Evolutionary conservation across 2,113 vertebrate genomes (phyloP), one percentile per base, ranked within the genome.

Genomic region (Sapajus apella): DNA sequence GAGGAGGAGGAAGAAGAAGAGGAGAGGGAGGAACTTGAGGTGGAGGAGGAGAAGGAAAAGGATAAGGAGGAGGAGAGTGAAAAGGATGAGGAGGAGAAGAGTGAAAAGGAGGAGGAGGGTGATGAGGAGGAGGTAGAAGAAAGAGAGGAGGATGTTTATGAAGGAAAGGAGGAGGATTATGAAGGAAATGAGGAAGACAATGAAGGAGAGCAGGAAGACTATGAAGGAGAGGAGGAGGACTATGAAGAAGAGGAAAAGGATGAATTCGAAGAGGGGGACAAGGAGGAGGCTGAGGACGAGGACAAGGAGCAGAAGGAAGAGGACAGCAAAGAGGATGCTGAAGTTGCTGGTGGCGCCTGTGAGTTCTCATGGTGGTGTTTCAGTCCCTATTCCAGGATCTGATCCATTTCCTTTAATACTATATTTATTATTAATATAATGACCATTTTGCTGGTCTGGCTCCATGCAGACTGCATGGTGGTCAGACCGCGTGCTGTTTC

Each of bases 311-410:
- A 35, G 27, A 17, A 43, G 27, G 37, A 75, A 32, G 52, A 35
- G 25, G 30, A 58, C 27, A 55, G 8, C 10, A 17, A 70, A 30
- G n/a, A 87, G 2, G 11, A 17, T 6, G 2, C 2, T 37, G 37
- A n/a, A 43, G 7, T 70, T 2, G 0, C 35, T 0, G 0, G 9
- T 6, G 16, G 27, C 6, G 1, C 27, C 21, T 1, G 37, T 82
- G 84, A 92, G 87, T 47, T 40, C 18, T 35, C 16, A 0, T 82
- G n/a, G 32, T 2, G 6, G 1, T 17, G 16, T 86, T 96, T 84
- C 0, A 1, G n/a, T 45, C 50, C 17, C n/a, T 92, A 43, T 64
- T 25, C 40, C 66, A 17, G 50, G 11, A 35, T 73, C 11, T 73
- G 55, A 35, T 66, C 6, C 23, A 3, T 47, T 61, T 14, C 56